These are phyloP conservation scores for Pegoplata infirma DNA, from an alignment of 2,888 invertebrate species.

Conservation along the genomic window DNA sequence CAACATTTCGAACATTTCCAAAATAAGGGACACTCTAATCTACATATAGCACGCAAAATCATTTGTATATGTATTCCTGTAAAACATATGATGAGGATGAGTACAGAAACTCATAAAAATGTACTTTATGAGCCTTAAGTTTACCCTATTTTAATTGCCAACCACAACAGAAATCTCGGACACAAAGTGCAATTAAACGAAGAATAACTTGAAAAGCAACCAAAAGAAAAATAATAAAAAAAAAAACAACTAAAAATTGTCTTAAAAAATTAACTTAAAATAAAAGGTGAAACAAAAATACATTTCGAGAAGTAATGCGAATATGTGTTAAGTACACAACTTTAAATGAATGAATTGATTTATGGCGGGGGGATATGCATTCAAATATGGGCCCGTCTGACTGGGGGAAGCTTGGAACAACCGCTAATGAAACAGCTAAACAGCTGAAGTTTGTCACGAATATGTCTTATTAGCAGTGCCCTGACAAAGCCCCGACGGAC, in stretches of 20 bases:
- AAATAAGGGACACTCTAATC: no score
- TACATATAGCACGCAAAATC: conserved; percentile 40
- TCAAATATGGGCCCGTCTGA: no score
- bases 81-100: conserved; percentile 37
- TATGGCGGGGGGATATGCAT: no score
- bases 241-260: conserved; percentile 14
- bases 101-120: conserved; percentile 69
- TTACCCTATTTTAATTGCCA: conserved; percentile 73
- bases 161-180: conserved; percentile 65
- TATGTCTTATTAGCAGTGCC: no score
- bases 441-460: no score
- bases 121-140: conserved; percentile 74
- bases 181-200: conserved; percentile 66
- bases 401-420: no score
- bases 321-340: conserved; percentile 9
- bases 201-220: conserved; percentile 54
- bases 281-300: conserved; percentile 25
- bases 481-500: no score
- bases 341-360: neutral
- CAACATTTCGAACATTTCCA: no score
- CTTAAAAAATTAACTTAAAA: conserved; percentile 44
- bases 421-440: no score
- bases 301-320: conserved; percentile 43
- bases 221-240: neutral
- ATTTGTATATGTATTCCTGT: neutral